Evolutionary conservation across 2,888 invertebrate species (phyloP), one percentile per base, ranked within the genome.

Genomic region (Tetrapedia diversipes): DNA sequence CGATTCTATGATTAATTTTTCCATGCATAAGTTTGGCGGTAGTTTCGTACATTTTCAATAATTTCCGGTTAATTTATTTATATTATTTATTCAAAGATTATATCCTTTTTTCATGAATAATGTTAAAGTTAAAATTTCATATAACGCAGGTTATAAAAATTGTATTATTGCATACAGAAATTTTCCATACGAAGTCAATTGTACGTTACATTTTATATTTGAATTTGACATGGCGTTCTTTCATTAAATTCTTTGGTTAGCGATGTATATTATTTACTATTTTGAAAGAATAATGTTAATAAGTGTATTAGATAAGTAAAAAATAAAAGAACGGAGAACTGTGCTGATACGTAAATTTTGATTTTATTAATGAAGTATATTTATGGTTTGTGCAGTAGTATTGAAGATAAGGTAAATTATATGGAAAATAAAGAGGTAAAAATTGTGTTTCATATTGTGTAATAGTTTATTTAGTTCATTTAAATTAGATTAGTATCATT

Each of bases 191-290:
- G n/a, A n/a, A n/a, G n/a, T n/a, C n/a, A n/a, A n/a, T n/a, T n/a
- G 57, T 63, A 51, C 63, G 69, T 73, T 73, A 57, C 8, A 22
- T 19, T 56, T 63, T 7, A 72, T 69, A 63, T 73, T 73, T 69
- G 34, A 73, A 69, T 63, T 37, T 19, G 4, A 19, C 0, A 39
- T 19, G 1, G 43, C 49, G 63, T 63, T 27, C n/a, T 63, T 49
- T 24, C 24, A n/a, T 61, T 51, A n/a, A n/a, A n/a, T n/a, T 11
- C 29, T 43, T 34, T 27, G 14, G 14, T n/a, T n/a, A n/a, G n/a
- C n/a, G 11, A 39, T 19, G 14, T 11, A 37, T 10, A 39, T 32
- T 54, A 29, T 37, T 27, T 22, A 45, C 0, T 39, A 10, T 32
- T 56, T 24, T 14, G n/a, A 54, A 47, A n/a, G 4, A 22, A 39